Percentiles rank a stretch among this genome's conserved stretches.
Evolutionary conservation across 2,888 invertebrate genomes (phyloP).

Genomic region (Patella depressa): DNA sequence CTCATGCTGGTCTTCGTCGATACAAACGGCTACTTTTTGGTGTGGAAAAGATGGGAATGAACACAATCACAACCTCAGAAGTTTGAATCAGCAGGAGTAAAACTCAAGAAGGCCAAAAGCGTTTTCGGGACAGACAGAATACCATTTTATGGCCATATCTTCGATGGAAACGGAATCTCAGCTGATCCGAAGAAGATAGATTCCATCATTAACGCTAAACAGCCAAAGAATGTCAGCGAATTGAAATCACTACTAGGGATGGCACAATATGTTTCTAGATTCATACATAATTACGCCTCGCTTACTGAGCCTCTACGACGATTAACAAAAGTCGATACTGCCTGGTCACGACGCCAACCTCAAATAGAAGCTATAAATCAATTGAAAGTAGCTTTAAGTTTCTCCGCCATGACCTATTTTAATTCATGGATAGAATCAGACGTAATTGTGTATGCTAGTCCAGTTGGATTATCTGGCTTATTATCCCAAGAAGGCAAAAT

Average conservation of each 20-base stretch:
- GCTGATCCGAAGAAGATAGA: conserved; percentile 10
- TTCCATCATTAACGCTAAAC: conserved; percentile 4
- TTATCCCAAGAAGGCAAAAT: conserved; percentile 39
- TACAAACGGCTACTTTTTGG: conserved; percentile 49
- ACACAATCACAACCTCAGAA: conserved; percentile 45
- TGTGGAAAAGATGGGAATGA: conserved; percentile 49
- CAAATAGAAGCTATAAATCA: conserved; percentile 36
- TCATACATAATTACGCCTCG: conserved; percentile 37
- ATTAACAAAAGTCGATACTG: conserved; percentile 35
- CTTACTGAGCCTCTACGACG: conserved; percentile 42
- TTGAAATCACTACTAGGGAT: conserved; percentile 32
- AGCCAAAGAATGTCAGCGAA: conserved; percentile 1
- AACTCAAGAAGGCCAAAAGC: background rate
- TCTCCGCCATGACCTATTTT: conserved; percentile 42
- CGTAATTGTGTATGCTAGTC: conserved; percentile 49
- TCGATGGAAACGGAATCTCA: background rate
- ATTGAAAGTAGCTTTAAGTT: conserved; percentile 38
- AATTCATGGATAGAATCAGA: conserved; percentile 37
- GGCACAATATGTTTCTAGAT: conserved; percentile 32
- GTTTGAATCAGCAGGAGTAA: background rate
- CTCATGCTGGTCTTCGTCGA: conserved; percentile 43
- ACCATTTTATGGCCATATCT: conserved; percentile 8
- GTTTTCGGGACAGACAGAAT: background rate
- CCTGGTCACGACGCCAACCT: conserved; percentile 34
- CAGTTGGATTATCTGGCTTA: conserved; percentile 46